Conservation (phyloP, 2,888 invertebrate species). For the Melanargia galathea region DNA sequence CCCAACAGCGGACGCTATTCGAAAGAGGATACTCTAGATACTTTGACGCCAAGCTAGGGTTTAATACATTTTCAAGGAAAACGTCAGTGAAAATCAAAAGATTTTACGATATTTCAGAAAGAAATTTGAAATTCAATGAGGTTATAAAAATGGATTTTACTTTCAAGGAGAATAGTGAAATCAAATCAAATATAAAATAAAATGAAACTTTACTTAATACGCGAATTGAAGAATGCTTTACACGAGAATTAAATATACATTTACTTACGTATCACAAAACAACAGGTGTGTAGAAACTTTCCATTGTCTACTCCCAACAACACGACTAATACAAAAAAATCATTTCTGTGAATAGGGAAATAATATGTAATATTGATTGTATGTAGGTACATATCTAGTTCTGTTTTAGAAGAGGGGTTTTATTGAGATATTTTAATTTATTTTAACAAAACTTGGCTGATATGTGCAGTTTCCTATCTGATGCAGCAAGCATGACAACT, state of each 20-base stretch:
- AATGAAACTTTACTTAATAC: too few species aligned
- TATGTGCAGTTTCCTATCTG: too few species aligned
- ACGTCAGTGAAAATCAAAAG: slow-evolving; percentile 6
- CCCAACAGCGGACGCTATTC: slow-evolving; percentile 22
- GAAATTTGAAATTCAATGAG: slow-evolving; percentile 16
- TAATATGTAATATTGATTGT: too few species aligned
- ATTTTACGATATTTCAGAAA: slow-evolving; percentile 15
- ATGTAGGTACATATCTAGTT: too few species aligned
- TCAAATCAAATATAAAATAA: background rate
- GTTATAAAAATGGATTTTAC: background rate
- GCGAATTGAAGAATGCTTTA: background rate
- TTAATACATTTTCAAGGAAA: slow-evolving; percentile 20
- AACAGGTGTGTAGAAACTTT: background rate
- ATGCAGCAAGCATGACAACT: too few species aligned
- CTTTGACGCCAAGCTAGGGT: slow-evolving; percentile 23
- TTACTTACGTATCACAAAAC: background rate
- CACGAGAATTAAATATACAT: background rate
- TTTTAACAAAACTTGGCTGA: too few species aligned
- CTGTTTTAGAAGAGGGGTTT: too few species aligned
- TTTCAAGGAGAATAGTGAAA: background rate
- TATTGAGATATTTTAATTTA: too few species aligned
- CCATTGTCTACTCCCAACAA: background rate
- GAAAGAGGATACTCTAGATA: slow-evolving; percentile 30
- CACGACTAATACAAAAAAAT: background rate
- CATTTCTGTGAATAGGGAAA: background rate